Evolutionary conservation across 2,797 vertebrate genomes (phyloP).

Genomic region (Scarus forsteni): DNA sequence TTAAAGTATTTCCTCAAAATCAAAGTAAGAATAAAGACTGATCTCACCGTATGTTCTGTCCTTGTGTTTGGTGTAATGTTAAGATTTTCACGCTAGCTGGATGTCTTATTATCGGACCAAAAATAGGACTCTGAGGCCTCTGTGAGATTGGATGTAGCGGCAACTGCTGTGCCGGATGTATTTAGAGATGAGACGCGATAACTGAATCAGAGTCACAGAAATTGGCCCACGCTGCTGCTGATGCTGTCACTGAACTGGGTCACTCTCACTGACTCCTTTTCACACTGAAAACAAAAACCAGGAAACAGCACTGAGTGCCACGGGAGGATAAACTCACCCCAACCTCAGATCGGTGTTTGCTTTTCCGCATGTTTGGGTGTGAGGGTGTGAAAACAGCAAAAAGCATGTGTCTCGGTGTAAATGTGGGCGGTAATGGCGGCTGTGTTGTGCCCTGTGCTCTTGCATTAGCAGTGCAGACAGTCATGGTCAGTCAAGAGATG

Average conservation of each 20-base stretch:
- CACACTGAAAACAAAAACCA: slow-evolving; percentile 19
- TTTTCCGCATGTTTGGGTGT: neutral
- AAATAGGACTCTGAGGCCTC: slow-evolving; percentile 53
- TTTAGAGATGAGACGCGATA: slow-evolving; percentile 65
- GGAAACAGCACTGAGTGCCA: slow-evolving; percentile 12
- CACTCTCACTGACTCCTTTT: slow-evolving; percentile 36
- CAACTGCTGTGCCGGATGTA: slow-evolving; percentile 41
- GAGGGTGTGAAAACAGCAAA: slow-evolving; percentile 7
- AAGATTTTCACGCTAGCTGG: slow-evolving; percentile 7
- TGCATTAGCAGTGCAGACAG: slow-evolving; percentile 36
- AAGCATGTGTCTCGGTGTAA: slow-evolving; percentile 28
- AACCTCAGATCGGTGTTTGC: neutral
- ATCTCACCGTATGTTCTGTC: neutral
- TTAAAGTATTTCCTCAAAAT: neutral
- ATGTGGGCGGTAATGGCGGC: slow-evolving; percentile 6
- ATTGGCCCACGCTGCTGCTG: slow-evolving; percentile 30
- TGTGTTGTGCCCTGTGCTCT: slow-evolving; percentile 7
- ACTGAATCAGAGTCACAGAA: slow-evolving; percentile 47
- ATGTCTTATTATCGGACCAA: slow-evolving; percentile 44
- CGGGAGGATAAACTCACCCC: neutral
- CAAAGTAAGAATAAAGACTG: neutral
- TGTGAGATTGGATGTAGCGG: slow-evolving; percentile 52
- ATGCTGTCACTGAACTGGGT: slow-evolving; percentile 51
- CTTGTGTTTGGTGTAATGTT: slow-evolving; percentile 14
- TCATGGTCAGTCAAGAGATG: slow-evolving; percentile 45